phyloP scores from a whole-genome alignment of 1,140 invertebrate species.

The Mizuhopecten yessoensis region DNA sequence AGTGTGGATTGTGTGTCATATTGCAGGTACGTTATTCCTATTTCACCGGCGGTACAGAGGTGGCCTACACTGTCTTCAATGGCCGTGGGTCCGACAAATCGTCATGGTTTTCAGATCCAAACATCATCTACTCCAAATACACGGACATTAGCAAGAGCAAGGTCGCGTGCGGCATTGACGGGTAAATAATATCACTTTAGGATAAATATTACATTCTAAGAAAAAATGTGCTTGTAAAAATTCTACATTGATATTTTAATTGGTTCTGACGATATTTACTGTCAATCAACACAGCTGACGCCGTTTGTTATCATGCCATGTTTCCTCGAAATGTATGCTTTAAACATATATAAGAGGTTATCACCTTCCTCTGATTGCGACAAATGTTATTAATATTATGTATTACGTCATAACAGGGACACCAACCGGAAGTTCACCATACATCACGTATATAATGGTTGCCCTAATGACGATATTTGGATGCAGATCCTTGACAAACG shows the following conservation, averaged over 20 bases:
- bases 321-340: no score
- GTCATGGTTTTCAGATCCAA: conserved; percentile 53
- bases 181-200: conserved; percentile 44
- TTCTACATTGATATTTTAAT: no score
- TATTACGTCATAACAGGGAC: conserved; percentile 37
- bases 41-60: conserved; percentile 53
- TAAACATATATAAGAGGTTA: no score
- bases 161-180: conserved; percentile 51
- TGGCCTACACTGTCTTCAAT: conserved; percentile 56
- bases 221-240: no score
- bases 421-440: conserved; percentile 49
- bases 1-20: no score
- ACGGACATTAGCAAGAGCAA: conserved; percentile 52
- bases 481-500: conserved; percentile 57
- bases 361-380: no score
- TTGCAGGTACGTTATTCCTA: conserved; percentile 57
- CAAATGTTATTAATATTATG: no score
- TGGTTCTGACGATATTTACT: no score
- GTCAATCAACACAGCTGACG: no score
- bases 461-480: conserved; percentile 61
- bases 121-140: conserved; percentile 58
- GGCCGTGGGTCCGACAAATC: conserved; percentile 60
- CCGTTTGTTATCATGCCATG: no score
- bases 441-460: conserved; percentile 55
- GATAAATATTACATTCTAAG: no score